Conservation (phyloP, 2,888 invertebrate species). For the Macrophya alboannulata region DNA sequence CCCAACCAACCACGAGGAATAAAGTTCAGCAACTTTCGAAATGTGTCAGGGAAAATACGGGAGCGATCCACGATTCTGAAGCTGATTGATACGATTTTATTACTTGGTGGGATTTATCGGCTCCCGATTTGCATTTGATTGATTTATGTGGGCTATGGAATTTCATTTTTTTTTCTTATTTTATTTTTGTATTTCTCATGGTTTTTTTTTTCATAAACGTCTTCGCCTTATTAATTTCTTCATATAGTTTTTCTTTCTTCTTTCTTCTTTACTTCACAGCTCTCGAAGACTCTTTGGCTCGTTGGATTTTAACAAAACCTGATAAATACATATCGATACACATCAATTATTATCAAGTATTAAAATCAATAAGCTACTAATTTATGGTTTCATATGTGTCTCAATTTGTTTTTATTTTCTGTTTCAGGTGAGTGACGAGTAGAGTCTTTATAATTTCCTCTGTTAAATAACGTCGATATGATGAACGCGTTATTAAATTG, state of each 20-base stretch:
- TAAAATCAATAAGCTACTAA: slow-evolving; percentile 8
- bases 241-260: not conserved
- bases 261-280: not conserved
- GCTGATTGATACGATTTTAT: slow-evolving; percentile 76
- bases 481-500: not conserved
- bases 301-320: not conserved
- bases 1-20: slow-evolving; percentile 39
- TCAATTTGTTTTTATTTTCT: slow-evolving; percentile 50
- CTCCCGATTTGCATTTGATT: slow-evolving; percentile 63
- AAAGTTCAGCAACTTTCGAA: slow-evolving; percentile 63
- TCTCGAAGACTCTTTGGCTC: not conserved
- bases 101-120: slow-evolving; percentile 63
- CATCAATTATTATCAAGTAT: not conserved
- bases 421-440: slow-evolving; percentile 65
- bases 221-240: not conserved
- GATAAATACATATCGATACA: not conserved
- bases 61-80: slow-evolving; percentile 59
- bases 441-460: not conserved
- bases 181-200: not conserved
- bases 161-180: slow-evolving; percentile 46
- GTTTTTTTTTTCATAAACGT: not conserved
- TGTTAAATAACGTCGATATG: not conserved
- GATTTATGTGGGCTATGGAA: slow-evolving; percentile 62
- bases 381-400: not conserved
- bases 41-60: slow-evolving; percentile 65